Evolutionary conservation across 2,888 invertebrate species (phyloP).

Genomic region (Caenorhabditis uteleia): DNA sequence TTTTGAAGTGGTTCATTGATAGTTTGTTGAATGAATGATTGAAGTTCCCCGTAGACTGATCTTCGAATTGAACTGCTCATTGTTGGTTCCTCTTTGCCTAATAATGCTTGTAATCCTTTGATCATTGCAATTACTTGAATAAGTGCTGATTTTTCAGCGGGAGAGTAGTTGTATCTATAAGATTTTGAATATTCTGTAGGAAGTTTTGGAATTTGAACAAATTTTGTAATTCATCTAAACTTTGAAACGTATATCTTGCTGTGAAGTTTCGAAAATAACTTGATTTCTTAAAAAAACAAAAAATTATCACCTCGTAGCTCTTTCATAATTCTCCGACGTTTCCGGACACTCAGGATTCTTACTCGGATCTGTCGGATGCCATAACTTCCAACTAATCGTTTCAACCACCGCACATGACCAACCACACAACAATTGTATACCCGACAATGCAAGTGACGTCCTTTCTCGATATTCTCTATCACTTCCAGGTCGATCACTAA

Average conservation of each 20-base stretch:
- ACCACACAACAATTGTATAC: slow-evolving; percentile 83
- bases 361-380: slow-evolving; percentile 96
- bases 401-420: slow-evolving; percentile 93
- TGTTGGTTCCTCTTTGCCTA: slow-evolving; percentile 97
- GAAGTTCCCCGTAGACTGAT: slow-evolving; percentile 92
- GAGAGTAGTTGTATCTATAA: slow-evolving; percentile 87
- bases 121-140: slow-evolving; percentile 91
- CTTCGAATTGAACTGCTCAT: slow-evolving; percentile 82
- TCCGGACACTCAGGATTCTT: slow-evolving; percentile 86
- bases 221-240: too few relatives aligned
- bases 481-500: slow-evolving; percentile 74
- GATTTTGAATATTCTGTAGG: background rate
- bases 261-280: background rate
- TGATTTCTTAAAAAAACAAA: background rate
- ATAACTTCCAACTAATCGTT: slow-evolving; percentile 83
- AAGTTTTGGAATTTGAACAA: slow-evolving; percentile 78
- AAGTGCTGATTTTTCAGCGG: slow-evolving; percentile 94
- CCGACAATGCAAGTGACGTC: slow-evolving; percentile 86
- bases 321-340: slow-evolving; percentile 96
- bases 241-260: too few relatives aligned
- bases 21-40: slow-evolving; percentile 88
- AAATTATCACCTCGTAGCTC: slow-evolving; percentile 75
- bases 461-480: slow-evolving; percentile 90
- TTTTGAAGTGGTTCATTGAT: slow-evolving; percentile 91
- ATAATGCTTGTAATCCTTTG: slow-evolving; percentile 92